Conservation (phyloP, 2,113 vertebrate genomes). For the Axis porcinus region DNA sequence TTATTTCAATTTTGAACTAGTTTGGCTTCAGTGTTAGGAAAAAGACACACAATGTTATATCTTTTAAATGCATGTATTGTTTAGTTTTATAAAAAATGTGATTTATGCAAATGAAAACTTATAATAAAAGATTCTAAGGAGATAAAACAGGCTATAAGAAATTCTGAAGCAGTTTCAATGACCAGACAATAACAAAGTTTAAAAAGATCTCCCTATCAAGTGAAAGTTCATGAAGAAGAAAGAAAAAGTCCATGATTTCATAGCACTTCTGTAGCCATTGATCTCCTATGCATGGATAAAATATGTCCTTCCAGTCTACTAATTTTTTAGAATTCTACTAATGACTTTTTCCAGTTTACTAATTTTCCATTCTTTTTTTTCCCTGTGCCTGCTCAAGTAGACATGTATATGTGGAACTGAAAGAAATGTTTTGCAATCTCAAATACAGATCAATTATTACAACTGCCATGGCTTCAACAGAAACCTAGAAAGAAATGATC, state of each 20-base stretch:
- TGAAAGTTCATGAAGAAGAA: neutral
- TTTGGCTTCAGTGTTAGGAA: neutral
- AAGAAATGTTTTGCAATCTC: neutral
- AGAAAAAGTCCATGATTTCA: neutral
- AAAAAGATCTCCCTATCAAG: neutral
- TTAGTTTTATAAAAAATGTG: neutral
- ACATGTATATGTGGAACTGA: neutral
- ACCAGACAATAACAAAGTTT: neutral
- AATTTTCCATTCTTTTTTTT: neutral
- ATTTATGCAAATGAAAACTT: neutral
- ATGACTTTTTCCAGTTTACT: neutral
- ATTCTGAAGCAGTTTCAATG: neutral
- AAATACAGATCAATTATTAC: neutral
- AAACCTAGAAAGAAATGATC: slow-evolving; percentile 10
- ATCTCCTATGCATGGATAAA: neutral
- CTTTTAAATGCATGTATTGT: neutral
- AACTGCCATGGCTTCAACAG: neutral
- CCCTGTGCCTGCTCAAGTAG: neutral
- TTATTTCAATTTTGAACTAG: neutral
- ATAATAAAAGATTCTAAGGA: neutral
- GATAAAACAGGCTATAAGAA: neutral
- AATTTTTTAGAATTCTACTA: neutral
- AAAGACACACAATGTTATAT: neutral
- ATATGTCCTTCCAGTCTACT: neutral
- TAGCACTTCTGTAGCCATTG: neutral